phyloP scores from a whole-genome alignment of 2,113 vertebrate species.

The Anthoscopus minutus region DNA sequence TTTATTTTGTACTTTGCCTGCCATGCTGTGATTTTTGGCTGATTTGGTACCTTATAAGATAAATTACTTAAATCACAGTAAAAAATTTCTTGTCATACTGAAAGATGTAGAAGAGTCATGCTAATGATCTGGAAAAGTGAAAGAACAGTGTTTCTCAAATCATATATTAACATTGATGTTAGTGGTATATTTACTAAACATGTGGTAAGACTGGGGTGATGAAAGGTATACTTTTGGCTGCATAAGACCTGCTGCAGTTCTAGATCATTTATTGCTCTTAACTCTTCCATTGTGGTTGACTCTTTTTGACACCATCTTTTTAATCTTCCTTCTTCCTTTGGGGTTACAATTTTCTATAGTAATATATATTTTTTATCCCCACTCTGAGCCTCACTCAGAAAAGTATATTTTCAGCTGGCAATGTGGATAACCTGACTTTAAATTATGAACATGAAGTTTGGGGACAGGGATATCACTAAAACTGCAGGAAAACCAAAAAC shows the following conservation, averaged over 20 bases:
- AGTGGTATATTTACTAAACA: background rate
- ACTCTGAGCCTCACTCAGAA: background rate
- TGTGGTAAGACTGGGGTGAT: background rate
- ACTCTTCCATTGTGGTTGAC: background rate
- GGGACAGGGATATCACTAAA: accelerated
- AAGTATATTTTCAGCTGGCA: background rate
- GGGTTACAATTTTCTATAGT: background rate
- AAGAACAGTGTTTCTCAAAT: background rate
- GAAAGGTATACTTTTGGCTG: background rate
- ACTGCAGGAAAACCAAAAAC: background rate
- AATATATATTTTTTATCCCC: background rate
- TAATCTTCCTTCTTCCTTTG: background rate
- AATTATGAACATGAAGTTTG: background rate
- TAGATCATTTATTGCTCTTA: background rate
- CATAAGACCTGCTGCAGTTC: background rate
- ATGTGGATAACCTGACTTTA: background rate
- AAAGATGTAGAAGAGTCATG: background rate
- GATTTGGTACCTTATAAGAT: background rate
- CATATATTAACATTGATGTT: background rate
- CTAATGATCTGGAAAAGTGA: background rate
- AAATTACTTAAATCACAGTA: background rate
- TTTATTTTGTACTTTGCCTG: background rate
- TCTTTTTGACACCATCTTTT: background rate
- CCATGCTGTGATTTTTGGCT: background rate
- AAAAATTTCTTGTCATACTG: background rate